Evolutionary conservation across 2,888 invertebrate genomes (phyloP).

Genomic region (Sipha maydis): DNA sequence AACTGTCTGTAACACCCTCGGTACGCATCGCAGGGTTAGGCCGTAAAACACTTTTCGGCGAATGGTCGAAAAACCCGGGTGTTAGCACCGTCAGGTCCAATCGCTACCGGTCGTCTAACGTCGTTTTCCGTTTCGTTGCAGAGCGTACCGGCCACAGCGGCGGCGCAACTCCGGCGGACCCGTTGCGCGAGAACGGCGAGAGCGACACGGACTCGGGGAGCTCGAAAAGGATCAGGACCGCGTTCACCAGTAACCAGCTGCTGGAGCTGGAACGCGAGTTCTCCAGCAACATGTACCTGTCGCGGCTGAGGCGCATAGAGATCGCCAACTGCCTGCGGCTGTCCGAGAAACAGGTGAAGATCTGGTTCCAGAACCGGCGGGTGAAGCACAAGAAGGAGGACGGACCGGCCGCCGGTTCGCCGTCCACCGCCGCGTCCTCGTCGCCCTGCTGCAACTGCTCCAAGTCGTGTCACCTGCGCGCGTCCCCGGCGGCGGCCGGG

Average conservation of each 20-base stretch:
- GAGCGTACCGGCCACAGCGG: not conserved
- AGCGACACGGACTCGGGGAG: conserved; percentile 70
- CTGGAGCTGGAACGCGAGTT: conserved; percentile 86
- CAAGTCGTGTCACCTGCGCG: not conserved
- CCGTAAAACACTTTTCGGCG: no score
- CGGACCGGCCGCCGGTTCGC: conserved; percentile 70
- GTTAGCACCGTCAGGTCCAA: no score
- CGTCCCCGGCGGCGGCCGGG: not conserved
- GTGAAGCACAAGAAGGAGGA: conserved; percentile 94
- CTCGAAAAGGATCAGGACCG: conserved; percentile 90
- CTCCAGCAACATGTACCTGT: conserved; percentile 88
- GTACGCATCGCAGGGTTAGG: no score
- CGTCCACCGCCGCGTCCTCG: conserved; percentile 65
- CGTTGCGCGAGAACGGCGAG: conserved; percentile 5
- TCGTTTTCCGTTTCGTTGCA: not conserved
- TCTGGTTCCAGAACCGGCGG: conserved; percentile 93
- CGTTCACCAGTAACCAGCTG: conserved; percentile 90
- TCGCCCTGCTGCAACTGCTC: not conserved
- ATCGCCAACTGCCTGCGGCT: conserved; percentile 88
- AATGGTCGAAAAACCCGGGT: no score
- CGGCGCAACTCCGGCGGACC: not conserved
- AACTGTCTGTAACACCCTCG: no score
- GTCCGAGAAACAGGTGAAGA: conserved; percentile 94
- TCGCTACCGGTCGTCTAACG: no score
- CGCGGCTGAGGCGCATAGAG: conserved; percentile 87